Evolutionary conservation across 2,888 invertebrate genomes (phyloP), one percentile per base, ranked within the genome.

Genomic region (Cryptosula pallasiana): DNA sequence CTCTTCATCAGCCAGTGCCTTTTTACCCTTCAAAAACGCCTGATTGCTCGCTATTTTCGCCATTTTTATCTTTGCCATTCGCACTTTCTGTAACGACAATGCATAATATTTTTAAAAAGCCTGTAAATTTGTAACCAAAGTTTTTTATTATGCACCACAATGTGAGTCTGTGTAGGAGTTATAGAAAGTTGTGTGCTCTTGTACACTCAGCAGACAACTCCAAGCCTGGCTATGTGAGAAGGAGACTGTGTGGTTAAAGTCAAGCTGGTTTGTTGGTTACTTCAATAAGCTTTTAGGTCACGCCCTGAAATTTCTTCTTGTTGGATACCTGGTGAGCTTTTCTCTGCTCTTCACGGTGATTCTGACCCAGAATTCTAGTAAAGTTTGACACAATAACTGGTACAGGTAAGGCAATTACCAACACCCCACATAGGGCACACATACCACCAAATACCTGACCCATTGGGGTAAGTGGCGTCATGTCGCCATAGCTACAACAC

Each of bases 381-480:
- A 99, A 99, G 90, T 99, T 99, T 87, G 96, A 97, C 79, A 99
- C 99, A 87, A 99, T 99, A 85, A 99, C 98, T 77, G 98, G 99
- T 81, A 99, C 99, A 72, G 99, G 99, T 81, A 99, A 90, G 75
- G 99, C 99, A 86, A 99, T 99, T 84, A 99, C 98, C 84, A 99
- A 89, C 86, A 99, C 99, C 85, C 99, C 99, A 83, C 95, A 96
- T 73, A 99, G 90, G 32, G 98, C 98, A 86, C 99, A 99, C 35
- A 99, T 95, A 75, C 98, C 98, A 75, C 99, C 99, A 55, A 99
- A 97, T 76, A 99, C 93, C 89, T 98, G 99, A 76, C 99, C 99
- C 78, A 95, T 93, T 84, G 97, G 95, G 78, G 99, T 99, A 81
- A 93, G 93, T 34, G 99, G 99, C 73, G 98, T 97, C 96, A 99